Base-by-base conservation (phyloP, 2,888 invertebrate genomes). In the Drosophila mettleri region DNA sequence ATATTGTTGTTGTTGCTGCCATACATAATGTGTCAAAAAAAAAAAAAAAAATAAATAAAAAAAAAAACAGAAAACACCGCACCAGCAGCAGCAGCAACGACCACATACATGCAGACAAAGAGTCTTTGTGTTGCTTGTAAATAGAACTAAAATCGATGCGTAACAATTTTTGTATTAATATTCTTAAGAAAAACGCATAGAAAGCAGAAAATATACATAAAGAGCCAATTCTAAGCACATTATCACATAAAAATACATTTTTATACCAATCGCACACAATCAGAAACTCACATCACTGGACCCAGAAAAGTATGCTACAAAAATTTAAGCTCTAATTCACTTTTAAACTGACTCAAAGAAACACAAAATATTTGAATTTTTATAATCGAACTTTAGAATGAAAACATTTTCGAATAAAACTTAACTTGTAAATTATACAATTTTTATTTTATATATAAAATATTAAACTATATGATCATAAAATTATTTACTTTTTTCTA, bases 91-190 rank as follows among this genome's bases (percentile, higher is more conserved):
- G 51, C 62, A 60, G 53, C 54, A 43, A 48, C 49, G 45, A 60
- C 49, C 58, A 55, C 64, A 75, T 48, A 62, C 54, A 80, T 66
- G 60, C 81, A 69, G 46, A 59, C 77, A 63, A 75, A 74, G 73
- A 65, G 61, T 41, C 71, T 62, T 59, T 78, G 62, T 53, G 57
- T 31, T 49, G 34, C 68, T 69, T 65, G 60, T 57, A 80, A 80
- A 77, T 73, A 77, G 45, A 39, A 69, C 75, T 58, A 66, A 86
- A 83, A 88, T 88, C 83, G 86, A 88, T 83, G 76, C 51, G 12
- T 33, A 33, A 33, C 20, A 24, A 46, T 9, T 16, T 38, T 24
- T n/a, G 3, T 14, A 33, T 16, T 43, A 18, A 38, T 16, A 49
- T 5, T 16, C 36, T 34, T 20, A 2, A 16, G 18, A 27, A 43